These are phyloP conservation scores for Saimiri boliviensis DNA, from an alignment of 2,113 vertebrate species.

Conservation along the genomic window DNA sequence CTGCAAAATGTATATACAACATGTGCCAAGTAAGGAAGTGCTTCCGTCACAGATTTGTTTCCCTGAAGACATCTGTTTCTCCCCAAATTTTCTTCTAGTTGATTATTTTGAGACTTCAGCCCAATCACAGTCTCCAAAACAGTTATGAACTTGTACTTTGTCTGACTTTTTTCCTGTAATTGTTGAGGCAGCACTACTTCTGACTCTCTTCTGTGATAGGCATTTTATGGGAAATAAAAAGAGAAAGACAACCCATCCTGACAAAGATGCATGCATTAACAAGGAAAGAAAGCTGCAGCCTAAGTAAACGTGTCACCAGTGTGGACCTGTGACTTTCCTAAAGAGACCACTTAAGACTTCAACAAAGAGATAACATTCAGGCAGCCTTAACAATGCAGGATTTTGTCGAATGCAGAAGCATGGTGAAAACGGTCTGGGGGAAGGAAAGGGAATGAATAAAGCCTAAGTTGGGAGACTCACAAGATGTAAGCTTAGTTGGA, in stretches of 20 bases:
- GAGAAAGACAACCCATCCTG: neutral
- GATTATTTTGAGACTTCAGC: neutral
- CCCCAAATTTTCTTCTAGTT: neutral
- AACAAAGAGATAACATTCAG: neutral
- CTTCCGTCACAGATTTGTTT: neutral
- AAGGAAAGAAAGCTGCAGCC: neutral
- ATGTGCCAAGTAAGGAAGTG: neutral
- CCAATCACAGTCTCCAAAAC: neutral
- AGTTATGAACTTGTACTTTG: neutral
- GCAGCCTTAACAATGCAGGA: neutral
- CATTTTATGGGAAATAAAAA: neutral
- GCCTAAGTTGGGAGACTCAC: neutral
- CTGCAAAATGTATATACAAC: neutral
- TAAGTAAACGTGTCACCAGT: neutral
- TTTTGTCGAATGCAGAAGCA: neutral
- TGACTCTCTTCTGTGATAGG: neutral
- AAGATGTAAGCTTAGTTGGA: neutral
- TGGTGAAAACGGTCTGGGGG: neutral
- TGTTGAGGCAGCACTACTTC: neutral
- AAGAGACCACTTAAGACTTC: neutral
- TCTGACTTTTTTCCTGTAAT: neutral
- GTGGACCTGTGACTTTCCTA: neutral
- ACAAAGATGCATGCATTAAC: neutral
- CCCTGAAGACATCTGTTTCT: neutral
- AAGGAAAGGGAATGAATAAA: neutral